Evolutionary conservation across 2,888 invertebrate genomes (phyloP), one percentile per base, ranked within the genome.

Genomic region (Macrosoma leucophasiata): DNA sequence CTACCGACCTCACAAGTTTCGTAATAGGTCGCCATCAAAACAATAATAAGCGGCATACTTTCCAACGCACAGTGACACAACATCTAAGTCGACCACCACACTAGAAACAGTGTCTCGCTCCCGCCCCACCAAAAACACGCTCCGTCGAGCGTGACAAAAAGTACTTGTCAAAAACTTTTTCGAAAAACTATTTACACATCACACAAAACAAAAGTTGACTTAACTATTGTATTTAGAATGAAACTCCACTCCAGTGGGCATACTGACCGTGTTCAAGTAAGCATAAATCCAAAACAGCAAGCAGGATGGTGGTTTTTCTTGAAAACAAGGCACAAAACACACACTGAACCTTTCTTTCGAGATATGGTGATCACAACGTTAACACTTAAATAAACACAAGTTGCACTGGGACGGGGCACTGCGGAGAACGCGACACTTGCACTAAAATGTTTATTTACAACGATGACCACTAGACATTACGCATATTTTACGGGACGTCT

Each of bases 311-410:
- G 62, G n/a, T 62, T 71, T 68, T 68, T 62, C 58, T 55, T 53
- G 62, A 76, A 78, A 79, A 82, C 79, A 79, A 71, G 69, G 50
- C 71, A 75, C 73, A 73, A 72, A 75, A 79, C 78, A 79, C 72
- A 60, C 59, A 62, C 61, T 62, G 66, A 78, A 75, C 71, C 53
- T 65, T 61, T 62, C 40, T 36, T 36, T 34, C 22, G 34, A 52
- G 48, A 58, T 60, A 52, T 15, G 49, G 55, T 50, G 48, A 53
- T 52, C 63, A 64, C 64, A 64, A 59, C 37, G 52, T 57, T 56
- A 54, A 37, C 67, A 77, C 76, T 68, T 45, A 23, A 43, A 41
- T 46, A 35, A 62, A 60, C 63, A 68, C 58, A 61, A 49, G 61
- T 70, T 64, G 58, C 72, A 76, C 70, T 66, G 57, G 39, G 67